These are phyloP conservation scores for Dermatemys mawii DNA, from an alignment of 2,113 vertebrate species.

Conservation along the genomic window DNA sequence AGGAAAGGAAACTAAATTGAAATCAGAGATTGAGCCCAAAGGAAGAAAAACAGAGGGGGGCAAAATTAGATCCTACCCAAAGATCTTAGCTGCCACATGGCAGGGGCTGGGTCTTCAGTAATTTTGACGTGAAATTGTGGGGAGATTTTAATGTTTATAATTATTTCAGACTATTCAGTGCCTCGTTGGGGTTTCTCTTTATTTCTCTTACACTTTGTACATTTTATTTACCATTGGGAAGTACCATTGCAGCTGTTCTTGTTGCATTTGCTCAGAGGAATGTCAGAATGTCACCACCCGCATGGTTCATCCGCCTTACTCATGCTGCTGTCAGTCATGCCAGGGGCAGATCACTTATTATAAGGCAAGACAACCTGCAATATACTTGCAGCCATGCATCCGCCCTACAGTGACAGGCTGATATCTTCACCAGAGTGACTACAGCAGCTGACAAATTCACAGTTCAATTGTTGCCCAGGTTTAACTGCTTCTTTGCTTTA, in stretches of 20 bases:
- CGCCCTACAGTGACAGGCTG: conserved; percentile 12
- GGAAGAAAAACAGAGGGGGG: not conserved
- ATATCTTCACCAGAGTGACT: not conserved
- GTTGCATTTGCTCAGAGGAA: conserved; percentile 6
- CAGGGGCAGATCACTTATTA: not conserved
- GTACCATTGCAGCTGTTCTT: not conserved
- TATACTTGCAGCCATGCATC: not conserved
- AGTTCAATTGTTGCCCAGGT: conserved; percentile 13
- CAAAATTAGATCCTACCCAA: not conserved
- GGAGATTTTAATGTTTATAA: not conserved
- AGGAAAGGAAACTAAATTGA: not conserved
- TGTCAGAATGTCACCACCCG: not conserved
- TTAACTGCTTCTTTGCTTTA: not conserved
- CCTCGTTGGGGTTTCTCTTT: not conserved
- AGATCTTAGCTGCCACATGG: not conserved
- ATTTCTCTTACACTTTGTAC: not conserved
- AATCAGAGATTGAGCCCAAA: not conserved
- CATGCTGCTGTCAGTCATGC: not conserved
- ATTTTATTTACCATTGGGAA: not conserved
- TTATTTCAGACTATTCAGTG: not conserved
- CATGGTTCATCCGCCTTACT: not conserved
- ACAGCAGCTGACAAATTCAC: conserved; percentile 14
- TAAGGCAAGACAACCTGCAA: conserved; percentile 11
- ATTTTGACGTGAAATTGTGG: not conserved
- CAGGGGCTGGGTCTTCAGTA: not conserved